Conservation (phyloP, 2,888 invertebrate genomes). For the Limnephilus lunatus region DNA sequence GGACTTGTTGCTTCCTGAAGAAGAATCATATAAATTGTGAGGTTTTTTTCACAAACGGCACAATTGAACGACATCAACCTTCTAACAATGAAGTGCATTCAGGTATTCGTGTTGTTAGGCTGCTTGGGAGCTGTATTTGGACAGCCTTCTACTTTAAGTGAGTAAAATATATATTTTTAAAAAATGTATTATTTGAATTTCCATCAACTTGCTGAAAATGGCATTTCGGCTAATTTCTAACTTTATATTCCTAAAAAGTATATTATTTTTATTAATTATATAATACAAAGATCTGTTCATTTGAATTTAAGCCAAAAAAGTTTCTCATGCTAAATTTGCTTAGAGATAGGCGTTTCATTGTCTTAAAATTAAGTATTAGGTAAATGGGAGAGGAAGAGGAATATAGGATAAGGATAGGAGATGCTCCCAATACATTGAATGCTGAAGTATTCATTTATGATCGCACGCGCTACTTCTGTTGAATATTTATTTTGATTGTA, state of each 20-base stretch:
- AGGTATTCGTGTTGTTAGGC: not conserved
- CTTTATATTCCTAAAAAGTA: not conserved
- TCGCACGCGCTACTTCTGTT: too few species aligned
- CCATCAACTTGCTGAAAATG: not conserved
- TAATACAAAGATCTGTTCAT: too few species aligned
- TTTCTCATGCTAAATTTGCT: too few species aligned
- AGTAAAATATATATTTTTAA: not conserved
- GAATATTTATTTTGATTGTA: too few species aligned
- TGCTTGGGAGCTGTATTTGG: not conserved
- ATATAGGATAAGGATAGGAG: too few species aligned
- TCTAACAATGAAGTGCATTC: conserved; percentile 15
- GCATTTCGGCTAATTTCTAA: not conserved
- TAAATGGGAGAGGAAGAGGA: too few species aligned
- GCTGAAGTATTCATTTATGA: too few species aligned
- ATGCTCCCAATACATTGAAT: too few species aligned
- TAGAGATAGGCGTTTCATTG: too few species aligned
- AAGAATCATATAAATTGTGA: not conserved
- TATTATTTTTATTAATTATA: too few species aligned
- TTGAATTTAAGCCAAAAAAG: too few species aligned
- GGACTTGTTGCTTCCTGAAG: not conserved
- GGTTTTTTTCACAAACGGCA: not conserved
- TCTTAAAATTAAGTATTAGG: too few species aligned
- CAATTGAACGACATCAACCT: not conserved
- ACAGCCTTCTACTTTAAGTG: not conserved
- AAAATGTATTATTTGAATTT: not conserved